Evolutionary conservation across 2,113 vertebrate genomes (phyloP).

Genomic region (Scortum barcoo): DNA sequence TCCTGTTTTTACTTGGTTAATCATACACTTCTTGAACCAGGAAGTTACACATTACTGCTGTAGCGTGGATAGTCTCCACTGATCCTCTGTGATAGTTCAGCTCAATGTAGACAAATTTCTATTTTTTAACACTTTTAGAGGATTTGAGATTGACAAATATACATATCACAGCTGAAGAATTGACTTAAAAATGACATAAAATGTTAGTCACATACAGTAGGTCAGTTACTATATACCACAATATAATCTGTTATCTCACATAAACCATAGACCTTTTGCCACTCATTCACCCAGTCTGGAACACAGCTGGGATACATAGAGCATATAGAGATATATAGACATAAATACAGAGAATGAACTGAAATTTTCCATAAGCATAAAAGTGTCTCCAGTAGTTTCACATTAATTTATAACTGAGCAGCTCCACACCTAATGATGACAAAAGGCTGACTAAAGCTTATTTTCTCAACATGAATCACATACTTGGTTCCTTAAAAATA

Average conservation of each 20-base stretch:
- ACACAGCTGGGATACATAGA: neutral
- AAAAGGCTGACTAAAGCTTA: neutral
- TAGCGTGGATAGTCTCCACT: neutral
- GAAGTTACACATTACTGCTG: neutral
- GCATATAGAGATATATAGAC: no score
- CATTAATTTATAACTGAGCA: neutral
- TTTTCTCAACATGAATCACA: constrained; percentile 8
- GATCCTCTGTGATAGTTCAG: neutral
- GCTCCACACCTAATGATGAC: neutral
- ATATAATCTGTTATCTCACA: neutral
- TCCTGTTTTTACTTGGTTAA: neutral
- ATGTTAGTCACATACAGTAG: neutral
- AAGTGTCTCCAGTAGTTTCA: neutral
- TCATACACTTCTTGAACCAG: constrained; percentile 7
- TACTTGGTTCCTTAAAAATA: constrained; percentile 18
- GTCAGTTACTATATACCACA: neutral
- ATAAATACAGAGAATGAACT: no score
- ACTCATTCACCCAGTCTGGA: neutral
- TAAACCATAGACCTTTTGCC: neutral
- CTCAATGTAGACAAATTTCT: neutral
- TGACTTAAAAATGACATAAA: neutral
- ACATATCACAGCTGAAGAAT: neutral
- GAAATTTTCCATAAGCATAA: neutral
- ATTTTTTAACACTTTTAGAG: neutral
- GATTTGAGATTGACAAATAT: neutral